Conservation (phyloP, 2,113 vertebrate species). For the Caranx ignobilis region DNA sequence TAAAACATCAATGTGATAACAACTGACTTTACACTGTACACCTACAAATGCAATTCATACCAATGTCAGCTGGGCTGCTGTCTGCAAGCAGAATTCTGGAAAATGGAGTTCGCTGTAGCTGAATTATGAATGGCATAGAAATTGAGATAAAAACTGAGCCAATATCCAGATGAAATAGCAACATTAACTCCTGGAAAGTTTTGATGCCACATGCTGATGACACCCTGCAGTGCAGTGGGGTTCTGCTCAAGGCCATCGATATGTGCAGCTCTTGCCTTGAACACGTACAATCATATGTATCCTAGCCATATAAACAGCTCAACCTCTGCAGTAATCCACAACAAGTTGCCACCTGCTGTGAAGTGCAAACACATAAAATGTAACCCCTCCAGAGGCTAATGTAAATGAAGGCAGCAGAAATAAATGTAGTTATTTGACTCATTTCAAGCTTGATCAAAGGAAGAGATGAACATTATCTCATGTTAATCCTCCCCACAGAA, state of each 20-base stretch:
- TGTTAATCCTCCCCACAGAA: slow-evolving; percentile 24
- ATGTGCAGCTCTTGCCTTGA: not conserved
- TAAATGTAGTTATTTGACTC: slow-evolving; percentile 33
- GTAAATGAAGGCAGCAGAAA: slow-evolving; percentile 31
- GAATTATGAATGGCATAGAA: not conserved
- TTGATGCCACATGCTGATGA: not conserved
- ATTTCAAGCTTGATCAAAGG: slow-evolving; percentile 52
- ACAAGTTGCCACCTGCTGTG: slow-evolving; percentile 3
- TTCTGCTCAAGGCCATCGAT: not conserved
- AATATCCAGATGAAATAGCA: not conserved
- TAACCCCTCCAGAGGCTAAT: slow-evolving; percentile 6
- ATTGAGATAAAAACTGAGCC: not conserved
- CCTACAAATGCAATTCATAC: too few species aligned
- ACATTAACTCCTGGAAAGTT: not conserved
- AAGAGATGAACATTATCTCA: slow-evolving; percentile 9
- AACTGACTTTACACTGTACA: too few species aligned
- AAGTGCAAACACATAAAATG: slow-evolving; percentile 31
- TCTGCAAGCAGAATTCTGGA: too few species aligned
- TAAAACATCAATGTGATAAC: too few species aligned
- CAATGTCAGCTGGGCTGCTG: not conserved
- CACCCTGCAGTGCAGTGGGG: not conserved
- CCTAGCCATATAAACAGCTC: not conserved
- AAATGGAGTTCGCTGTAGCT: not conserved
- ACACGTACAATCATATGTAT: not conserved
- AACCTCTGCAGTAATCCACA: slow-evolving; percentile 1